Evolutionary conservation across 2,113 vertebrate genomes (phyloP).

Genomic region (Scopus umbretta): DNA sequence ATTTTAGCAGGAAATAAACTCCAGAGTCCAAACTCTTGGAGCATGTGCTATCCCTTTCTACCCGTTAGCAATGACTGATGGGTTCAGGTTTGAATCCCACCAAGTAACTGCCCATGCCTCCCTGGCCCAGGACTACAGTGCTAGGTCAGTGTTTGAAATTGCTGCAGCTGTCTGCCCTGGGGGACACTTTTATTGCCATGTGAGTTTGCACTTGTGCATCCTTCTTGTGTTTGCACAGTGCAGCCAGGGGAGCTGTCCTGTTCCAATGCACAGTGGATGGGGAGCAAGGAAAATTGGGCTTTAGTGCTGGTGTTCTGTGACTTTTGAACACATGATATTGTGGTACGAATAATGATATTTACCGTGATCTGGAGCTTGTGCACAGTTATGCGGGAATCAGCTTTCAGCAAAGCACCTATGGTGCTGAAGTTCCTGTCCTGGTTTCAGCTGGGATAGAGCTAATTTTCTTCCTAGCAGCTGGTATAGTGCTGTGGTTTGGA

Average conservation of each 20-base stretch:
- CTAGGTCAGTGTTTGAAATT: neutral
- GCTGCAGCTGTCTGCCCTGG: neutral
- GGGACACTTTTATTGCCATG: rapidly evolving
- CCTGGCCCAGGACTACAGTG: neutral
- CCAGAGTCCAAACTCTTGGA: neutral
- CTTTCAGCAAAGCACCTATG: neutral
- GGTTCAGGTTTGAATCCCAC: neutral
- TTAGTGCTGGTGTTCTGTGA: neutral
- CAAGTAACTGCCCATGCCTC: neutral
- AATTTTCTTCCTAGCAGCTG: no score
- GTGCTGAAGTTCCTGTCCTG: neutral
- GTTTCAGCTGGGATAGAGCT: no score
- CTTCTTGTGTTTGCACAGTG: neutral
- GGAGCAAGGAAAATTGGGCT: neutral
- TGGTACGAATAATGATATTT: neutral
- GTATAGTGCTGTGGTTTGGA: no score
- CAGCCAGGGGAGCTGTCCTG: neutral
- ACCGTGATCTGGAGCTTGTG: rapidly evolving
- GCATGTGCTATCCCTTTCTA: neutral
- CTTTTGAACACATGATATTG: neutral
- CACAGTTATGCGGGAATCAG: neutral
- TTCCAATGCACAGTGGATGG: neutral
- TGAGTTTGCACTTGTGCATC: neutral
- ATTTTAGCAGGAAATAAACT: neutral
- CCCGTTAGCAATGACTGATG: neutral